Percentiles rank a stretch among this genome's conserved stretches.
These are phyloP conservation scores for Hepsetus odoe DNA, from an alignment of 2,113 vertebrate species.

Conservation along the genomic window DNA sequence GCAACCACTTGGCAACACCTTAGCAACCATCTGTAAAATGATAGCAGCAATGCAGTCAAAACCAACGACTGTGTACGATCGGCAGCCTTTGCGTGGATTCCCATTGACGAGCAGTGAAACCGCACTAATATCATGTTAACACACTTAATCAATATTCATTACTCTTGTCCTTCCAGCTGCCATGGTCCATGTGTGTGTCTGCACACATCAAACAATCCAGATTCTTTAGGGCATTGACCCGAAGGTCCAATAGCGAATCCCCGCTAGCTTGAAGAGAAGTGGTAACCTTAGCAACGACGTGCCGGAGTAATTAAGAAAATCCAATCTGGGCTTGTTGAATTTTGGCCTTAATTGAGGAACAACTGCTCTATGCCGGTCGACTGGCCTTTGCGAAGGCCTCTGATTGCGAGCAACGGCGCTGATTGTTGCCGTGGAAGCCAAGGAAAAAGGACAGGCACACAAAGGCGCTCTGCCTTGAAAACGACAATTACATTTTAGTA, in stretches of 20 bases:
- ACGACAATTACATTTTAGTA: slow-evolving; percentile 37
- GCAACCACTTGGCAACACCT: too few species aligned
- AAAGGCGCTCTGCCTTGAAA: slow-evolving; percentile 21
- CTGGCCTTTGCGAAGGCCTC: slow-evolving; percentile 18
- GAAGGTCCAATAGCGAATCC: background rate
- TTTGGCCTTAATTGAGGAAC: slow-evolving; percentile 26
- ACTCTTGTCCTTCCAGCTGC: background rate
- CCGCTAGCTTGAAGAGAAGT: background rate
- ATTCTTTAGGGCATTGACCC: slow-evolving; percentile 3
- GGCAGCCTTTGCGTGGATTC: background rate
- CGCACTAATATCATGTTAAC: background rate
- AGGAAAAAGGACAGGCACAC: slow-evolving; percentile 12
- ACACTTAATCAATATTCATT: slow-evolving; percentile 7
- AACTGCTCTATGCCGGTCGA: slow-evolving; percentile 30
- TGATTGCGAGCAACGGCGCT: slow-evolving; percentile 5
- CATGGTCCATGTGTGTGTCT: slow-evolving; percentile 9
- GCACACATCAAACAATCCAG: background rate
- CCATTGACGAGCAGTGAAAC: background rate
- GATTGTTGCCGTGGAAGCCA: slow-evolving; percentile 24
- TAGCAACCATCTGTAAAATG: too few species aligned
- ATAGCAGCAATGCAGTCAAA: too few species aligned
- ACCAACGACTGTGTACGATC: background rate
- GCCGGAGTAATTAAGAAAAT: slow-evolving; percentile 33
- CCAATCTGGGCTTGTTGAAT: slow-evolving; percentile 20
- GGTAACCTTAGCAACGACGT: background rate